phyloP scores from a whole-genome alignment of 2,888 invertebrate genomes.

The Cerastis rubricosa region DNA sequence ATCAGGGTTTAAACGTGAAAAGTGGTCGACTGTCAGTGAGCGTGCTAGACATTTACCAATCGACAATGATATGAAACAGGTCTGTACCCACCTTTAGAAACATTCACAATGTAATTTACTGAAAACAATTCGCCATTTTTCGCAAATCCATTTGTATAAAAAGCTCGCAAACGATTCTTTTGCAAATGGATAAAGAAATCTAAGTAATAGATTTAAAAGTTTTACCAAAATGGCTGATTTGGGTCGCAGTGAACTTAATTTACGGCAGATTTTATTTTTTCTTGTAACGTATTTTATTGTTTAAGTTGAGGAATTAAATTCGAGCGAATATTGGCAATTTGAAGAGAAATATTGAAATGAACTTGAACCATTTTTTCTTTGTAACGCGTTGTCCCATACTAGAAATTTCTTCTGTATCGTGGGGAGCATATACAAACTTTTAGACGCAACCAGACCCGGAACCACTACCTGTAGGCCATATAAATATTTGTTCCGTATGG shows the following conservation, averaged over 20 bases:
- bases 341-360: background rate
- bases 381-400: too few species aligned
- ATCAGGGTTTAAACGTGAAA: too few species aligned
- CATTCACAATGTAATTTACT: background rate
- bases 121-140: conserved; percentile 9
- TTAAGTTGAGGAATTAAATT: background rate
- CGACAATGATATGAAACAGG: background rate
- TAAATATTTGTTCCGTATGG: too few species aligned
- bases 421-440: too few species aligned
- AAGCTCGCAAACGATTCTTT: conserved; percentile 9
- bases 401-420: too few species aligned
- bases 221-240: conserved; percentile 28
- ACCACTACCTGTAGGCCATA: too few species aligned
- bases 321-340: background rate
- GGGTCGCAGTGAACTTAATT: conserved; percentile 41
- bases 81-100: background rate
- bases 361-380: too few species aligned
- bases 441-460: too few species aligned
- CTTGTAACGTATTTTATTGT: background rate
- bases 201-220: conserved; percentile 53
- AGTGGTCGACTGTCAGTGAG: too few species aligned
- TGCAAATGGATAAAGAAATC: conserved; percentile 33
- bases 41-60: too few species aligned
- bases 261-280: conserved; percentile 23
- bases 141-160: conserved; percentile 11